Evolutionary conservation across 2,888 invertebrate genomes (phyloP), one percentile per base, ranked within the genome.

Genomic region (Trissoscelio sp.): DNA sequence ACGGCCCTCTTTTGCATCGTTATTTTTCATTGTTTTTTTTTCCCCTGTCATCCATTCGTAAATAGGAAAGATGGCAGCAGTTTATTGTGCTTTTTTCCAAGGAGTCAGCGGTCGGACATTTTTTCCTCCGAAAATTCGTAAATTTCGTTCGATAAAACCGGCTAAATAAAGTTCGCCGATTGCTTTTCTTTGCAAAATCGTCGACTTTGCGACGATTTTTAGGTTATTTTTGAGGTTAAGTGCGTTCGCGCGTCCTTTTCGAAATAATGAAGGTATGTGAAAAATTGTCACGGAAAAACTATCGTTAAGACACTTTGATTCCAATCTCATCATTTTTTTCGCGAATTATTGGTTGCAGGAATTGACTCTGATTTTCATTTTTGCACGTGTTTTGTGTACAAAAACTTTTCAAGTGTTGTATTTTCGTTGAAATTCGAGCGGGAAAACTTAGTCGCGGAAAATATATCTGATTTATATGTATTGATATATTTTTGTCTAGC

Each of bases 1-100:
- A 74, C 66, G 70, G 44, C 24, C 9, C 39, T 42, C 72, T 53
- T 78, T 79, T 46, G 77, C 69, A 55, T 83, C 83, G 83, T 83
- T 88, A 88, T 90, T 91, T 90, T 90, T 90, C 85, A 88, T 89
- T 89, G 88, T 90, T 89, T 91, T 90, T 88, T 89, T 90, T 89
- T 87, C 85, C 86, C 86, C 89, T 89, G 89, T 89, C 91, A 90
- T 90, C 90, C 91, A 91, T 91, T 90, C 91, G 90, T 90, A 91
- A 91, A 91, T 90, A 90, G 90, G 88, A 90, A 91, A 91, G 90
- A 91, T 91, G 91, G 91, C 91, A 91, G 90, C 90, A 89, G 91
- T 91, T 90, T 91, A 90, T 90, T 91, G 89, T 89, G 88, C 89
- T 91, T 90, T 90, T 89, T 90, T 90, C 89, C 87, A 86, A 75